Evolutionary conservation across 1,140 invertebrate genomes (phyloP).

Genomic region (Amphibalanus amphitrite): DNA sequence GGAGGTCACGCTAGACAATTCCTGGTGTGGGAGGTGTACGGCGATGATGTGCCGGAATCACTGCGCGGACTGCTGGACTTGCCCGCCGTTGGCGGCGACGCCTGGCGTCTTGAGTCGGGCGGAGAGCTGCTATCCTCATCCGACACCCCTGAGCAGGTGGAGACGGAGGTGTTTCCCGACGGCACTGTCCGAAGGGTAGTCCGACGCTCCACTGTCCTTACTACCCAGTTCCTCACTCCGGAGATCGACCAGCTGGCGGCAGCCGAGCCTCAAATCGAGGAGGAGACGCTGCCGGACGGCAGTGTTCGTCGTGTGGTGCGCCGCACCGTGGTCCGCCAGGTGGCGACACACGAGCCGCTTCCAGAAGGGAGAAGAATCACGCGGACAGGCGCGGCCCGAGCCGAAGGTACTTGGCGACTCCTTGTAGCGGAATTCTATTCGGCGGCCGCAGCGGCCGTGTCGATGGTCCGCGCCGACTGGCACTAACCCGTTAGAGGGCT

Average conservation of each 20-base stretch:
- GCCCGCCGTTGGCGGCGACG: background rate
- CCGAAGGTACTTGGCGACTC: background rate
- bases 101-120: background rate
- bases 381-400: background rate
- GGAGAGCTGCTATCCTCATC: background rate
- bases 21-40: background rate
- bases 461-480: background rate
- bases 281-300: background rate
- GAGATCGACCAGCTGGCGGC: background rate
- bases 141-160: background rate
- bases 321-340: background rate
- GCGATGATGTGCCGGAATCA: background rate
- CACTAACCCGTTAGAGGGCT: background rate
- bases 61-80: background rate
- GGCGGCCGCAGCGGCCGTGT: background rate
- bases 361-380: background rate
- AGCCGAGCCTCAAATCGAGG: background rate
- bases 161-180: background rate
- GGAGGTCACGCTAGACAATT: background rate
- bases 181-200: background rate
- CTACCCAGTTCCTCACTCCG: background rate
- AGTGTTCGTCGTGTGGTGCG: background rate
- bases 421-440: background rate
- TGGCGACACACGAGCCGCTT: background rate
- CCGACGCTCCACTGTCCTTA: background rate